Evolutionary conservation across 2,888 invertebrate genomes (phyloP).

Genomic region (Alloplasta piceator): DNA sequence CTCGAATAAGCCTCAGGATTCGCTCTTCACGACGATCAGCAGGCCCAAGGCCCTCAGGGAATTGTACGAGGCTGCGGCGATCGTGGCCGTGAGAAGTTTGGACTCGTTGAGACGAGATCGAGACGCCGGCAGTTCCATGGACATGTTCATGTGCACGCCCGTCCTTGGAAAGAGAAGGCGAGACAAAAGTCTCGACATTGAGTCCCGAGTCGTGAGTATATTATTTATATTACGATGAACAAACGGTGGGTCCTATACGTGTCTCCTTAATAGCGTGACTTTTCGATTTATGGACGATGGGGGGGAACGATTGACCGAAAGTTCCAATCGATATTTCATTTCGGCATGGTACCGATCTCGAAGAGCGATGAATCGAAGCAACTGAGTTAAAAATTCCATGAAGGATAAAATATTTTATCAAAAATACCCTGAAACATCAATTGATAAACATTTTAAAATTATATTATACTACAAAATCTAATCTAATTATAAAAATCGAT

Average conservation of each 20-base stretch:
- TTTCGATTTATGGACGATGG: conserved; percentile 11
- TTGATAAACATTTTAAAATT: neutral
- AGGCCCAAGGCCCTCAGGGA: conserved; percentile 90
- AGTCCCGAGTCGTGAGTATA: conserved; percentile 92
- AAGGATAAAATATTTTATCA: no score
- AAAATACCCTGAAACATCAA: no score
- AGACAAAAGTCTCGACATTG: conserved; percentile 92
- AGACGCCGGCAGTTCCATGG: conserved; percentile 85
- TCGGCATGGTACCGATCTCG: neutral
- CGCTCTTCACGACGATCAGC: conserved; percentile 90
- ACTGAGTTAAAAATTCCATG: neutral
- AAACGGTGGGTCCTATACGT: neutral
- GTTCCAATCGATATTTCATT: conserved; percentile 13
- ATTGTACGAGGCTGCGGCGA: conserved; percentile 91
- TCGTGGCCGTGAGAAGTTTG: conserved; percentile 87
- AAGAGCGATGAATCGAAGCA: neutral
- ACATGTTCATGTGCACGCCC: conserved; percentile 91
- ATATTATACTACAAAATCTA: neutral
- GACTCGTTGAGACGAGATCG: conserved; percentile 88
- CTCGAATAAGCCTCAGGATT: conserved; percentile 88
- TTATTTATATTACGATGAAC: conserved; percentile 6
- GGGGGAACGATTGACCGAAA: conserved; percentile 27
- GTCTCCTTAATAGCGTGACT: conserved; percentile 25
- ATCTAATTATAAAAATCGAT: no score
- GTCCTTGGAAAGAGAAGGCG: conserved; percentile 89